Conservation (phyloP, 2,113 vertebrate genomes). For the Haemorhous mexicanus region DNA sequence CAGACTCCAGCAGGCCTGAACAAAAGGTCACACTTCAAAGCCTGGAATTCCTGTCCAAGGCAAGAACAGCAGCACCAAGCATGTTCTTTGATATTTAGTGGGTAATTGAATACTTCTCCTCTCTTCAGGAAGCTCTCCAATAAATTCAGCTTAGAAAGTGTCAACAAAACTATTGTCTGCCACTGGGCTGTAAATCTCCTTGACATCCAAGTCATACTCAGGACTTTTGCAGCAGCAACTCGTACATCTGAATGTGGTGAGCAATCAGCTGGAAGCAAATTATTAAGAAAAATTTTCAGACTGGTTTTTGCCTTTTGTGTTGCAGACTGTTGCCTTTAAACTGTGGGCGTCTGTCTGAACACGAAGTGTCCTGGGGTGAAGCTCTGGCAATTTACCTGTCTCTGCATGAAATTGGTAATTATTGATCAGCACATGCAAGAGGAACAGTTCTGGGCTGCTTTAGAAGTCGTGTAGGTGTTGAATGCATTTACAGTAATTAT, state of each 20-base stretch:
- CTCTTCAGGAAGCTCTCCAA: not conserved
- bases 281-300: conserved; percentile 6
- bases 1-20: not conserved
- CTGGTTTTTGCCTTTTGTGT: conserved; percentile 24
- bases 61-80: not conserved
- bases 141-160: not conserved
- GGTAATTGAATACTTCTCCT: not conserved
- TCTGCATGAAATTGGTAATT: conserved; percentile 54
- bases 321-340: conserved; percentile 29
- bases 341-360: conserved; percentile 36
- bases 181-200: not conserved
- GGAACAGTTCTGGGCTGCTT: conserved; percentile 19
- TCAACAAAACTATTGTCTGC: not conserved
- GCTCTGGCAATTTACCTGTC: conserved; percentile 61
- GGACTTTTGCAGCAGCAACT: not conserved
- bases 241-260: not conserved
- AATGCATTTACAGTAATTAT: conserved; percentile 48
- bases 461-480: not conserved
- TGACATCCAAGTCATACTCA: not conserved
- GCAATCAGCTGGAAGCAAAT: conserved; percentile 35
- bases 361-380: conserved; percentile 43
- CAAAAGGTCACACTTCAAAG: not conserved
- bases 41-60: not conserved
- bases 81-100: not conserved
- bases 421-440: conserved; percentile 46